Percentiles rank a stretch among this genome's conserved stretches.
phyloP scores from a whole-genome alignment of 1,140 invertebrate genomes.

The Frieseomelitta varia region DNA sequence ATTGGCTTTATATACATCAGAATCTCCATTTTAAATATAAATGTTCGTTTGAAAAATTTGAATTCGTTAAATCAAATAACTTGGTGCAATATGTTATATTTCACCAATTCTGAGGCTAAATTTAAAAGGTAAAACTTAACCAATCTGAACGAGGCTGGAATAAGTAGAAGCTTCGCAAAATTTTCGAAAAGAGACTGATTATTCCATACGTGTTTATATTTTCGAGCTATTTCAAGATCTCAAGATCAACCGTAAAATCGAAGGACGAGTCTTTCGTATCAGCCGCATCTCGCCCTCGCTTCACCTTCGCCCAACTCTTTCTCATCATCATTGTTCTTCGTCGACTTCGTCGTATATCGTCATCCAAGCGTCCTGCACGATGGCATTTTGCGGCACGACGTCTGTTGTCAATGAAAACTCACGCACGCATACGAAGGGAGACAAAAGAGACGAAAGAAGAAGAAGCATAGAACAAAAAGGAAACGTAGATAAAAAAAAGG shows the following conservation, averaged over 20 bases:
- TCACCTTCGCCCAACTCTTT: background rate
- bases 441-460: background rate
- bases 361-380: constrained; percentile 26
- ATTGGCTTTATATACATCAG: no score
- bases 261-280: background rate
- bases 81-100: no score
- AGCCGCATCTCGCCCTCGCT: background rate
- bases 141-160: background rate
- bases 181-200: background rate
- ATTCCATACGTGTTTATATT: no score
- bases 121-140: no score
- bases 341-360: constrained; percentile 36
- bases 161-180: background rate
- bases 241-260: no score
- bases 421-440: constrained; percentile 8
- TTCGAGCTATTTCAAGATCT: background rate
- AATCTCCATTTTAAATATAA: no score
- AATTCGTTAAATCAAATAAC: no score
- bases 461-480: background rate
- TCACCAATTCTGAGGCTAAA: no score
- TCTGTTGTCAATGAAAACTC: constrained; percentile 51
- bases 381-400: constrained; percentile 55
- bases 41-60: no score
- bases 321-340: constrained; percentile 28
- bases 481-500: background rate